These are phyloP conservation scores for Galbula dea DNA, from an alignment of 2,113 vertebrate genomes.

Conservation along the genomic window DNA sequence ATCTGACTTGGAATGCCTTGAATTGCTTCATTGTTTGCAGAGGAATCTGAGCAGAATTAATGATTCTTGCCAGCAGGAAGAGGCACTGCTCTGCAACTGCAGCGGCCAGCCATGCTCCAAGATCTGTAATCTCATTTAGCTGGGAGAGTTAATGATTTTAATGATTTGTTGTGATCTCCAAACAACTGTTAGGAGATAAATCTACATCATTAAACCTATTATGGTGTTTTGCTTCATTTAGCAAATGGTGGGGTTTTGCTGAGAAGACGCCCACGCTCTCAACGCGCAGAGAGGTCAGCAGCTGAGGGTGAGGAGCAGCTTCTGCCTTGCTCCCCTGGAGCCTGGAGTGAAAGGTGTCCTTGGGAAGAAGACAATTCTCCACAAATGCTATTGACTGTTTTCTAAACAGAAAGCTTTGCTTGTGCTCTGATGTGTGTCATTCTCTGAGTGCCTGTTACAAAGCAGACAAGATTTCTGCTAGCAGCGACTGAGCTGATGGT, in stretches of 20 bases:
- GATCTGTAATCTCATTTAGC: constrained; percentile 74
- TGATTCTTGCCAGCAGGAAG: background rate
- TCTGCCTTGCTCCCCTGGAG: constrained; percentile 29
- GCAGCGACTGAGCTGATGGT: background rate
- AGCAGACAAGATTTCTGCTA: background rate
- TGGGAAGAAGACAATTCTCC: constrained; percentile 30
- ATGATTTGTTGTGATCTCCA: constrained; percentile 81
- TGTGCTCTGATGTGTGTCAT: background rate
- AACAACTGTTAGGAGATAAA: constrained; percentile 79
- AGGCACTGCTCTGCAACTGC: constrained; percentile 43
- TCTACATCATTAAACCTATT: constrained; percentile 77
- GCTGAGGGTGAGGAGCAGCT: constrained; percentile 24
- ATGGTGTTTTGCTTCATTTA: constrained; percentile 78
- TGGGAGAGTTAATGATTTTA: constrained; percentile 77
- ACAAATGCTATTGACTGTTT: background rate
- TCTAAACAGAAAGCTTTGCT: background rate
- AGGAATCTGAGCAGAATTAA: constrained; percentile 58
- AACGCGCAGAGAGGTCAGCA: constrained; percentile 62
- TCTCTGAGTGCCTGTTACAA: background rate
- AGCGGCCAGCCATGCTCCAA: constrained; percentile 58
- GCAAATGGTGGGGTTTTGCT: constrained; percentile 67
- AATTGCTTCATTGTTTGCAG: constrained; percentile 30
- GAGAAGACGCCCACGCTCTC: constrained; percentile 66
- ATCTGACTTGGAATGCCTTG: constrained; percentile 44
- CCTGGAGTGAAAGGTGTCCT: constrained; percentile 61